Percentiles rank a stretch among this genome's conserved stretches.
Evolutionary conservation across 2,113 vertebrate species (phyloP).

Genomic region (Xerus inauris): DNA sequence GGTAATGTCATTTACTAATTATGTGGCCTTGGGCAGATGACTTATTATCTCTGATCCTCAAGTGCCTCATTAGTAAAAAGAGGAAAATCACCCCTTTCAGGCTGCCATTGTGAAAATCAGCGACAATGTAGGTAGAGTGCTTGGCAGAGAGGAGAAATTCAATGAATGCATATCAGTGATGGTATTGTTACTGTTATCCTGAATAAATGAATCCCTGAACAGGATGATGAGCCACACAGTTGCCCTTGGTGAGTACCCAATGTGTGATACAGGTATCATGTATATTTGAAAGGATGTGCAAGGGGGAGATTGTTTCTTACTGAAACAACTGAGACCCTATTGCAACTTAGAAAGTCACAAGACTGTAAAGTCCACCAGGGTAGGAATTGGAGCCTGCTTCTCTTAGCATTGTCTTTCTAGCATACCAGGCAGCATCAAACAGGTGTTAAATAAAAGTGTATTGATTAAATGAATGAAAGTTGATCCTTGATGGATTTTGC

Average conservation of each 20-base stretch:
- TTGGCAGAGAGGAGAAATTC: not conserved
- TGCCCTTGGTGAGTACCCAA: not conserved
- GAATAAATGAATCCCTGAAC: not conserved
- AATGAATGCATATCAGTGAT: not conserved
- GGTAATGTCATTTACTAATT: conserved; percentile 33
- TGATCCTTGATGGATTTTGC: not conserved
- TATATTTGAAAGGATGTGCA: not conserved
- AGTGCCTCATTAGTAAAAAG: conserved; percentile 38
- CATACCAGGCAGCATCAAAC: not conserved
- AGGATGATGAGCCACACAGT: not conserved
- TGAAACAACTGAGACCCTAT: not conserved
- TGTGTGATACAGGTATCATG: not conserved
- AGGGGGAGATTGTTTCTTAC: not conserved
- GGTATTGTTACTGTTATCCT: not conserved
- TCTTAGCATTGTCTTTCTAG: not conserved
- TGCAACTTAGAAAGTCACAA: not conserved
- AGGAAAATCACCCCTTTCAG: not conserved
- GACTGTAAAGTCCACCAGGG: not conserved
- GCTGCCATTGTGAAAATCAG: not conserved
- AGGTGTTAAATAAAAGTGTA: not conserved
- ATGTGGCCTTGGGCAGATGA: conserved; percentile 10
- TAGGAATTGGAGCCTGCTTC: not conserved
- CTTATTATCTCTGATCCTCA: not conserved
- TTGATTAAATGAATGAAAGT: not conserved
- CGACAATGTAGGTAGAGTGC: not conserved